A percentile compares a stretch with the other conserved stretches of the same genome.
These are phyloP conservation scores for Anticlea derivata DNA, from an alignment of 2,888 invertebrate species.

Conservation along the genomic window DNA sequence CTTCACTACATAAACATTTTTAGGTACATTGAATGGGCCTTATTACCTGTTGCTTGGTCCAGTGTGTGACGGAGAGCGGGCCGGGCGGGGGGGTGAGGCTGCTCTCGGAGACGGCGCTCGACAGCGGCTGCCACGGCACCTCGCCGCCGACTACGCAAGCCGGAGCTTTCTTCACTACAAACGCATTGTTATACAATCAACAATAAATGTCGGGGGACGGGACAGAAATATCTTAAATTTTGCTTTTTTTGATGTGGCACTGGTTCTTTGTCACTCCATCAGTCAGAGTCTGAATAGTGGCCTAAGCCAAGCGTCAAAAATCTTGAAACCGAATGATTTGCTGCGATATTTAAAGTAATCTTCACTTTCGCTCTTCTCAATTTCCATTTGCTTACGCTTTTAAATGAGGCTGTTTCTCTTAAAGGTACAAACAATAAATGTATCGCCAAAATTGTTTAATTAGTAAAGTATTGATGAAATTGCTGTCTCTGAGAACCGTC, in stretches of 20 bases:
- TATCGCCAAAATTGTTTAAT: too few relatives aligned
- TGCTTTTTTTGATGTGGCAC: background rate
- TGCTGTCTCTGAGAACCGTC: too few relatives aligned
- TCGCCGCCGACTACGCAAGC: constrained; percentile 82
- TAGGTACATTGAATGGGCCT: background rate
- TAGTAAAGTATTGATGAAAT: too few relatives aligned
- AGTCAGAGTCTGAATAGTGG: too few relatives aligned
- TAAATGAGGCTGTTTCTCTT: too few relatives aligned
- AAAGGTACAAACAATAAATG: too few relatives aligned
- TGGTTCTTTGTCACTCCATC: background rate
- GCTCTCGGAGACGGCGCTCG: constrained; percentile 73
- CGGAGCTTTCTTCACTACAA: constrained; percentile 83
- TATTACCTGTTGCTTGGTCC: constrained; percentile 88
- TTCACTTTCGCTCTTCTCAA: too few relatives aligned
- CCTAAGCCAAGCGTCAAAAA: too few relatives aligned
- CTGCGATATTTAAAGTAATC: too few relatives aligned
- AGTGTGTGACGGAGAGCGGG: constrained; percentile 77
- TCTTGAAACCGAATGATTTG: too few relatives aligned
- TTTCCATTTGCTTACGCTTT: too few relatives aligned
- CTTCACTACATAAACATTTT: too few relatives aligned
- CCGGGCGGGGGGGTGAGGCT: constrained; percentile 71
- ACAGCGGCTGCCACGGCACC: constrained; percentile 83
- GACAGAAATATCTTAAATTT: constrained; percentile 14
- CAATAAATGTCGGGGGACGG: constrained; percentile 20
- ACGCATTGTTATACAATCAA: constrained; percentile 47